Percentiles rank a stretch among this genome's conserved stretches.
These are phyloP conservation scores for Choristoneura rosaceana DNA, from an alignment of 2,888 invertebrate species.

Conservation along the genomic window DNA sequence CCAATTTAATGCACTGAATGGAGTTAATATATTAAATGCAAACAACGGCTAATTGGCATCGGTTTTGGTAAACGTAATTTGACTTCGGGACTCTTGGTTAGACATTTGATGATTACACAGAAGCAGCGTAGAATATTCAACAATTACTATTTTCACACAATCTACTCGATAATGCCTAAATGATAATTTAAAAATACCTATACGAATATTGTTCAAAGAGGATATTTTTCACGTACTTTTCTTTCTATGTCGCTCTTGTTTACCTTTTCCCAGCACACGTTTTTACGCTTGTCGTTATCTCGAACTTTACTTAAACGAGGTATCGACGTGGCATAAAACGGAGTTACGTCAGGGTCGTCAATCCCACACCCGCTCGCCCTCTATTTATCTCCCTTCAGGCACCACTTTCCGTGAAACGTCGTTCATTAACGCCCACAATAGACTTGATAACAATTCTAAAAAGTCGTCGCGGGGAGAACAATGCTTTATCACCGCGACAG, in stretches of 20 bases:
- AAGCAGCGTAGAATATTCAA: no score
- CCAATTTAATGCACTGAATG: constrained; percentile 16
- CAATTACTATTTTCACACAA: no score
- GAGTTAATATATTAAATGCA: constrained; percentile 8
- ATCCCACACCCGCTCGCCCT: constrained; percentile 52
- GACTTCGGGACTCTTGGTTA: neutral
- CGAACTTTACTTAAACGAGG: constrained; percentile 7
- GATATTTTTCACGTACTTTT: neutral
- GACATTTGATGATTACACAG: neutral
- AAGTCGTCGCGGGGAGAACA: constrained; percentile 61
- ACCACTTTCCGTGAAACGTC: constrained; percentile 62
- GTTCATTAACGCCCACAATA: constrained; percentile 73
- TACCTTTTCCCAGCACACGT: neutral
- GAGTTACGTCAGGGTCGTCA: constrained; percentile 53
- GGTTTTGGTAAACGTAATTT: neutral
- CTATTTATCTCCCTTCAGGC: constrained; percentile 62
- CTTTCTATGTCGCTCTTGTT: neutral
- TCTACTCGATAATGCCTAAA: no score
- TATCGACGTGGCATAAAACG: constrained; percentile 27
- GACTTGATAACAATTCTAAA: constrained; percentile 74
- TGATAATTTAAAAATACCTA: no score
- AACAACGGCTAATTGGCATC: neutral
- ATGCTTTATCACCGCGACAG: constrained; percentile 52
- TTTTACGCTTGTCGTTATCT: constrained; percentile 2
- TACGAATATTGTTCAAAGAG: no score